Evolutionary conservation across 1,140 invertebrate species (phyloP).

Genomic region (Drosophila fuyamai): DNA sequence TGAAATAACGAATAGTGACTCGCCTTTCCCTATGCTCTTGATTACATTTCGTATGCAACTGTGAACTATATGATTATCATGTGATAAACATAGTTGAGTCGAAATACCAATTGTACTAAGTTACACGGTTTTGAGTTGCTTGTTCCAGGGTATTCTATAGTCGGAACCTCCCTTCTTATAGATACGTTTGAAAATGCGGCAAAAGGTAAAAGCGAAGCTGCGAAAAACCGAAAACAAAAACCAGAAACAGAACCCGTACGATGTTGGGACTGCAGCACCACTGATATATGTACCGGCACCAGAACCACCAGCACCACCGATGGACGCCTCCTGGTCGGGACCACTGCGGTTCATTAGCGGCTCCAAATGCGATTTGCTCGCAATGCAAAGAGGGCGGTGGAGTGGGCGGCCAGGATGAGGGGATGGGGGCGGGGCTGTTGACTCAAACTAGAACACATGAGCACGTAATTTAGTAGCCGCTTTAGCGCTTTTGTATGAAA

Average conservation of each 20-base stretch:
- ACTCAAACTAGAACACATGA: slow-evolving; percentile 78
- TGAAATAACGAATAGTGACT: too few species aligned
- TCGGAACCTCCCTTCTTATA: neutral
- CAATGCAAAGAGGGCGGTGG: slow-evolving; percentile 8
- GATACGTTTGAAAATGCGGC: slow-evolving; percentile 63
- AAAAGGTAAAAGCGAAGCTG: slow-evolving; percentile 43
- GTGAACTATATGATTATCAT: too few species aligned
- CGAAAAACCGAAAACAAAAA: slow-evolving; percentile 23
- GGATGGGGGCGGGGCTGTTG: slow-evolving; percentile 13
- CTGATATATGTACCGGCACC: slow-evolving; percentile 9
- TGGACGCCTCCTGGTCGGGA: slow-evolving; percentile 39
- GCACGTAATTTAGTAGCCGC: slow-evolving; percentile 82
- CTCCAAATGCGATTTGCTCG: slow-evolving; percentile 75
- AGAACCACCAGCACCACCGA: slow-evolving; percentile 17
- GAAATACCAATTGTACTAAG: neutral
- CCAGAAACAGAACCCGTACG: slow-evolving; percentile 26
- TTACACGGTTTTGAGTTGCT: too few species aligned
- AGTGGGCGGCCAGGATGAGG: slow-evolving; percentile 9
- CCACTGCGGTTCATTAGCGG: slow-evolving; percentile 78
- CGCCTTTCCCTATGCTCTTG: too few species aligned
- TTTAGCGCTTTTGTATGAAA: slow-evolving; percentile 81
- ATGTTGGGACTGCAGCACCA: slow-evolving; percentile 15
- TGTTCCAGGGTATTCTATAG: neutral
- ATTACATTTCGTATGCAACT: neutral
- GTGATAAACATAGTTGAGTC: neutral